Base-by-base conservation (phyloP, 2,888 invertebrate genomes). In the Parnassius mnemosyne region DNA sequence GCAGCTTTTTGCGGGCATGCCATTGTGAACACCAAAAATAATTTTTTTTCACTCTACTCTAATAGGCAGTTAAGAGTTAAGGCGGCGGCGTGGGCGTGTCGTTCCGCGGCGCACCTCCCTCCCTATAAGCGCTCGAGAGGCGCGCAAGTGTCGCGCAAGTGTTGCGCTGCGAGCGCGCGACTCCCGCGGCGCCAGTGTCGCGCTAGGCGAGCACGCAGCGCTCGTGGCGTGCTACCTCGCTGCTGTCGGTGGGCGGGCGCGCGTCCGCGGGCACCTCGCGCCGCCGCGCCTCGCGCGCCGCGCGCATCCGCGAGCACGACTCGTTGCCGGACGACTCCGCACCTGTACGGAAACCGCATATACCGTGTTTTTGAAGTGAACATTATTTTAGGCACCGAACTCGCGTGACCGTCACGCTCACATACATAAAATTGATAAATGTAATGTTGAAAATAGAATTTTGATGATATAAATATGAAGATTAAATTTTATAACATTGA, bases 251-350 rank as follows among this genome's bases (percentile, higher is more conserved):
- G 60, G 89, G 85, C 16, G 83, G 84, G 1, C 85, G 81, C 65
- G 82, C 81, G 65, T 84, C 87, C 2, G 83, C 84, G 2, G 87
- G 89, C 61, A 92, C 90, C 69, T 91, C 92, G 34, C 85, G 86
- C 0, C 90, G 81, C 0, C 92, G 77, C 0, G 87, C 89, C 75
- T 91, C 92, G 58, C 89, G 81, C 0, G 90, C 90, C 20, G 78
- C 89, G 2, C 88, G 84, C 85, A 89, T 87, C 34, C 87, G 82
- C 1, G 92, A 90, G 58, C 89, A 90, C 58, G 90, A 91, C 77
- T 89, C 90, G 75, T 83, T 83, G 65, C 87, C 89, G 0, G 89
- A 89, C 42, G 90, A 89, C 62, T 84, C 87, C 10, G 78, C 87
- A 57, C 86, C 90, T 89, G 67, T 0, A 1, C 13, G 9, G 7